phyloP scores from a whole-genome alignment of 1,140 invertebrate species.

The Drosophila yakuba region DNA sequence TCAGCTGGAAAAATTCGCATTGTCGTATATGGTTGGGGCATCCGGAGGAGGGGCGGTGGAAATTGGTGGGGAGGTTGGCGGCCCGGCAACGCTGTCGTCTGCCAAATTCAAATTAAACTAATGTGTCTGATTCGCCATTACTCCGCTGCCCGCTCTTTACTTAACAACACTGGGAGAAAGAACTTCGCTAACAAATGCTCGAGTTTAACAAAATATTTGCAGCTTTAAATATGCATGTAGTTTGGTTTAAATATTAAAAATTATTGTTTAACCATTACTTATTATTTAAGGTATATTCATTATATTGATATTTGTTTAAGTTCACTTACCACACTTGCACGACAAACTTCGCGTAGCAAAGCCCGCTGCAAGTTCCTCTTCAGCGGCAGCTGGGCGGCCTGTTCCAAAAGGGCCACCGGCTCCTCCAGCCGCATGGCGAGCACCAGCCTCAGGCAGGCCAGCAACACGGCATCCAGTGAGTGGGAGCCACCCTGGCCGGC shows the following conservation, averaged over 20 bases:
- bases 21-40: slow-evolving; percentile 7
- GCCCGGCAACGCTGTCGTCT: slow-evolving; percentile 35
- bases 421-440: slow-evolving; percentile 73
- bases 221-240: too few relatives aligned
- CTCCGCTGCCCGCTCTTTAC: neutral
- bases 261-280: neutral
- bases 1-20: slow-evolving; percentile 45
- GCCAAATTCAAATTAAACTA: slow-evolving; percentile 77
- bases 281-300: neutral
- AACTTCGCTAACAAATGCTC: neutral
- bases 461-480: slow-evolving; percentile 52
- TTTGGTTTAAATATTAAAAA: too few relatives aligned
- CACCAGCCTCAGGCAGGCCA: slow-evolving; percentile 66
- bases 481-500: slow-evolving; percentile 32
- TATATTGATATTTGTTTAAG: neutral
- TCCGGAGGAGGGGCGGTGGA: neutral
- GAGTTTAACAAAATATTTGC: neutral
- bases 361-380: slow-evolving; percentile 62
- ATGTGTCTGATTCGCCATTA: slow-evolving; percentile 49
- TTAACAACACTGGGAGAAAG: neutral
- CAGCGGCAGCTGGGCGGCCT: slow-evolving; percentile 58
- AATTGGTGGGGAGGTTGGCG: neutral
- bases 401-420: slow-evolving; percentile 58
- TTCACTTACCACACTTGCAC: slow-evolving; percentile 56
- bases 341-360: slow-evolving; percentile 66